Base-by-base conservation (phyloP, 2,888 invertebrate species). In the Cantharis rufa region DNA sequence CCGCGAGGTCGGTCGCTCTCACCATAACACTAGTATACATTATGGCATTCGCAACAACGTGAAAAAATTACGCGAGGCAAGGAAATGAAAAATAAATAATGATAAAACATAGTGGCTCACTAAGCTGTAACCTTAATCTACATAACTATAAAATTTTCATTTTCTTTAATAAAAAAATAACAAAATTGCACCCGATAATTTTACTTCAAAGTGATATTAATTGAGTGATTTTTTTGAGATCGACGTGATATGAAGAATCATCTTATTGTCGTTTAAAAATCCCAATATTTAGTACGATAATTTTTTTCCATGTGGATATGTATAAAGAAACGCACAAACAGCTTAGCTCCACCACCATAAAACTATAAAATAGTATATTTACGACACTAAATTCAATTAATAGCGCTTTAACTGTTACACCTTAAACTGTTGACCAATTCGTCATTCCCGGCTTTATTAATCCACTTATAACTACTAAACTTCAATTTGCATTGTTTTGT, bases 241-340 rank as follows among this genome's bases (percentile, higher is more conserved):
- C 61, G n/a, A 62, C 16, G n/a, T 74, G 77, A 77, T 77, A 77
- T 77, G 77, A 72, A 70, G 68, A 27, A 69, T 62, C 15, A 16
- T 69, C 27, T 77, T 77, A 77, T 77, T 77, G 77, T 77, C 77
- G 64, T 62, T 69, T 70, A 62, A 71, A 18, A 15, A 69, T 63
- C 48, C 48, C 48, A 74, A 74, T 63, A 62, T 16, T 32, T 15
- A 32, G 32, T 32, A 16, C 27, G 28, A 69, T 69, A 16, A 69
- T 28, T 28, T 21, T n/a, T 69, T 13, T 69, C 21, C 28, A 70
- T 61, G 48, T 48, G 32, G 18, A 16, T 48, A 61, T 62, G 32
- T 48, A 71, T 61, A 21, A 61, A 71, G 62, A 21, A 61, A 15
- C n/a, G 10, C 24, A 15, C 62, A 21, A 16, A 63, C 71, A 77